Evolutionary conservation across 1,140 invertebrate species (phyloP), one percentile per base, ranked within the genome.

Genomic region (Charaxes varanes): DNA sequence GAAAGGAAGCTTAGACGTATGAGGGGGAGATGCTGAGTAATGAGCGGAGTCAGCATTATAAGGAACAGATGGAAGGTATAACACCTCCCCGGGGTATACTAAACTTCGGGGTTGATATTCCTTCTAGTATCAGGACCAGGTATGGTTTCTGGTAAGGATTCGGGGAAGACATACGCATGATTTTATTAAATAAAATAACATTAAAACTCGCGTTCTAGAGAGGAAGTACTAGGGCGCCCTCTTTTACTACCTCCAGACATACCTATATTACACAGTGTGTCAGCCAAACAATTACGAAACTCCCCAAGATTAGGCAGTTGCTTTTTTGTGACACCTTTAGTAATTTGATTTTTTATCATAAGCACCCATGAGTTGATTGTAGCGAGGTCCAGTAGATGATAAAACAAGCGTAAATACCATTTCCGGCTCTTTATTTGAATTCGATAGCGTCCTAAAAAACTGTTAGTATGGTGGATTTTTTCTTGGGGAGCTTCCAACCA

Each of bases 361-460:
- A 63, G 41, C 1, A 62, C 18, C 53, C 41, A 53, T 45, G 50
- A 50, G 23, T 53, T 58, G 6, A 53, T 58, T 36, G 18, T 31
- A 0, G 50, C 48, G 33, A 58, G 35, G 42, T 53, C 41, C 27
- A 58, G 34, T 32, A 53, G 23, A n/a, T 58, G 50, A 47, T 49
- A 60, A 43, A 65, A 56, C 12, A 62, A 40, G 0, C 47, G 44
- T 24, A 54, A 14, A 16, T 56, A 54, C 59, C 55, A 65, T 36
- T 61, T 62, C 24, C 40, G 38, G 22, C 43, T 50, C 28, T 51
- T 53, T 27, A 68, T 34, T 42, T 35, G 28, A 30, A 59, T 63
- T 6, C 41, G 32, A 48, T 81, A 78, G 6, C 66, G 43, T 30
- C 53, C 56, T 47, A 77, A 57, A 14, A 74, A 57, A 41, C 59